Base-by-base conservation (phyloP, 64 coral and sea anemone species). In the Hydrozoanthus tunicans region DNA sequence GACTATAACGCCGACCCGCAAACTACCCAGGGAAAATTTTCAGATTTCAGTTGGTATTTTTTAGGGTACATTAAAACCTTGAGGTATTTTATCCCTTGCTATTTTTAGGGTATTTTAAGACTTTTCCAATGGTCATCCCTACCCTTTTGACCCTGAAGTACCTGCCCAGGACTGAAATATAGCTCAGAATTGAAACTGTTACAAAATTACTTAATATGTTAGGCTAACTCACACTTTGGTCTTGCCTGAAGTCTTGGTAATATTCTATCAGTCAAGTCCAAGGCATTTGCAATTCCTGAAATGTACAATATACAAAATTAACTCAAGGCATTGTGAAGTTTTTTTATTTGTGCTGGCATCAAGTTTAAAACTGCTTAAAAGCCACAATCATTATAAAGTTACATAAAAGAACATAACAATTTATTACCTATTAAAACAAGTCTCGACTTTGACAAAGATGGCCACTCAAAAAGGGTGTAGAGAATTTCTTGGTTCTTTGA, bases 391-490 rank as follows among this genome's bases (percentile, higher is more conserved):
- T 17, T 17, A 13, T 78, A 55, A 73, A 1, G n/a, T 25, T 73
- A 7, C 20, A 73, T 32, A 20, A 72, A 72, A 6, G n/a, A 57
- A 2, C 23, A n/a, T 23, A 79, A n/a, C 15, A n/a, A 56, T 15
- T 53, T n/a, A 53, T 8, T 91, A 99, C 97, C 97, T 79, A 99
- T 99, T 14, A 99, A 80, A 76, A 99, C 90, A 14, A 99, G 83
- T 85, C 84, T 93, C 66, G 97, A 99, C 64, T 60, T 85, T 79
- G 94, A 74, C 56, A 99, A 78, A 53, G 97, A 90, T 5, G 97
- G 97, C 97, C 94, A 99, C 56, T 99, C 97, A 96, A 99, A 99
- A 89, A 99, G 91, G 5, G 97, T 96, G 92, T 99, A 99, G 32
- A 99, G 92, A 53, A 99, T 91, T 56, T 99, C 97, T 64, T 96